Percentiles rank a stretch among this genome's conserved stretches.
Evolutionary conservation across 1,140 invertebrate genomes (phyloP).

Genomic region (Bombus vancouverensis): DNA sequence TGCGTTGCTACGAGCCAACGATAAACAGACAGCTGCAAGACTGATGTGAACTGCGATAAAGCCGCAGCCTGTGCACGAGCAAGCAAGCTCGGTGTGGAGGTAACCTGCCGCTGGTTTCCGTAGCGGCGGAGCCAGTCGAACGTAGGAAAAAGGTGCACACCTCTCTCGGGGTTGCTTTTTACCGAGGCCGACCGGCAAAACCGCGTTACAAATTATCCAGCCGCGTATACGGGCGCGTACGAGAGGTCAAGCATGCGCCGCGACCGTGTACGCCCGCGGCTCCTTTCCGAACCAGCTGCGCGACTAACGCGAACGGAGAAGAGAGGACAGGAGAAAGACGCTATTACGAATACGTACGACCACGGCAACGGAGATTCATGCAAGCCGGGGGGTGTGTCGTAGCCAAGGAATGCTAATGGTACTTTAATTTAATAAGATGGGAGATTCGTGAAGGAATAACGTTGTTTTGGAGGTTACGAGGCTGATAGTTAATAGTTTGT

Average conservation of each 20-base stretch:
- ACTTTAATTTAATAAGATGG: slow-evolving; percentile 8
- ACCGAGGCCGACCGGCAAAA: slow-evolving; percentile 56
- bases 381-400: not conserved
- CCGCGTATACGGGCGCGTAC: slow-evolving; percentile 39
- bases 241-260: slow-evolving; percentile 56
- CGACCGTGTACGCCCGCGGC: slow-evolving; percentile 12
- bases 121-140: slow-evolving; percentile 34
- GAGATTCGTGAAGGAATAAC: not conserved
- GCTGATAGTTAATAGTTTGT: too few species aligned
- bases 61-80: not conserved
- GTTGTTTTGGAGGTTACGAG: not conserved
- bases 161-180: slow-evolving; percentile 50
- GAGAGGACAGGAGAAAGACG: slow-evolving; percentile 14
- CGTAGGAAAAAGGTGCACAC: slow-evolving; percentile 39
- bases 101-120: slow-evolving; percentile 34
- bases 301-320: slow-evolving; percentile 9
- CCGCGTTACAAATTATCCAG: slow-evolving; percentile 68
- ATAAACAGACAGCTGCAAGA: not conserved
- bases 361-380: slow-evolving; percentile 37
- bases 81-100: not conserved
- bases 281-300: slow-evolving; percentile 35
- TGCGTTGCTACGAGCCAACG: not conserved
- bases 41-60: slow-evolving; percentile 3
- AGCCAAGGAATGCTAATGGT: not conserved
- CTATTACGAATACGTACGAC: slow-evolving; percentile 36